Conservation (phyloP, 2,888 invertebrate species). For the Synanthedon vespiformis region DNA sequence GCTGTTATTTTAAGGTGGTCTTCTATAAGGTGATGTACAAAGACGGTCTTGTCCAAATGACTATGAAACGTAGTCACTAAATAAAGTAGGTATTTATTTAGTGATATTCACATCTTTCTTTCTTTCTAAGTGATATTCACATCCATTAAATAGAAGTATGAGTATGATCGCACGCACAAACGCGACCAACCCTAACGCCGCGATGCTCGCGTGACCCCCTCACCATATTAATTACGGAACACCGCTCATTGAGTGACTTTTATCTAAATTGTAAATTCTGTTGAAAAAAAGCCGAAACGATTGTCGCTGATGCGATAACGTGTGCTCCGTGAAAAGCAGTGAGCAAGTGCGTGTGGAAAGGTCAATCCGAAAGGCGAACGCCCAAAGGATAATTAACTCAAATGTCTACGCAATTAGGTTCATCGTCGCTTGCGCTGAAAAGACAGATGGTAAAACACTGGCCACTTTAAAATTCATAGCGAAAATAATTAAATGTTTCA, state of each 20-base stretch:
- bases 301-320: conserved; percentile 16
- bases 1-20: no score
- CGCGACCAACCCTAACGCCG: conserved; percentile 1
- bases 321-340: conserved; percentile 9
- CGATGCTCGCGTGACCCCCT: conserved; percentile 32
- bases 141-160: neutral
- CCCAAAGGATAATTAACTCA: no score
- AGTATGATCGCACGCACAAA: neutral
- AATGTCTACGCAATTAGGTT: no score
- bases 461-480: neutral
- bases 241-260: conserved; percentile 14
- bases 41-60: no score
- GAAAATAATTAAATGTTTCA: neutral
- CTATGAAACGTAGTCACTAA: no score
- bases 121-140: neutral
- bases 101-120: no score
- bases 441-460: neutral
- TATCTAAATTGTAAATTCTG: conserved; percentile 21
- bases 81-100: no score
- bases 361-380: neutral
- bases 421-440: neutral
- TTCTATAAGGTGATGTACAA: no score
- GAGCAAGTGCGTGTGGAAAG: neutral
- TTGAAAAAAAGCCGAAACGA: conserved; percentile 10
- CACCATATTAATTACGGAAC: conserved; percentile 40